phyloP scores from a whole-genome alignment of 2,888 invertebrate species.

The Cheilosia impressa region DNA sequence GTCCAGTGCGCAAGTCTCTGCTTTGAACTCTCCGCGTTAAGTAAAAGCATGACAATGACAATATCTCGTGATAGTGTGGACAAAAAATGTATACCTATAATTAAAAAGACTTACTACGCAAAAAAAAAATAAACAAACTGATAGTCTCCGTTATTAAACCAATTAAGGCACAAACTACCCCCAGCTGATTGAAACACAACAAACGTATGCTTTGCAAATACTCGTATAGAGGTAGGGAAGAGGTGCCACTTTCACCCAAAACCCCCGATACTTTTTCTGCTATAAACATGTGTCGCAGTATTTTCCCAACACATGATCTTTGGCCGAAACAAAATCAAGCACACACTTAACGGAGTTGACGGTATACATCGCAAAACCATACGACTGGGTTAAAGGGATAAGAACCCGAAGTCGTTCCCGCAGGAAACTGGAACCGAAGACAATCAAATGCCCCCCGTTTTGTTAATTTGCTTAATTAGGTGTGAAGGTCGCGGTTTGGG shows the following conservation, averaged over 20 bases:
- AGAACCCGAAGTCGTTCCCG: background rate
- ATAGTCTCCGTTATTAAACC: background rate
- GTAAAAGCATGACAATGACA: background rate
- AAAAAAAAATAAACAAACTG: background rate
- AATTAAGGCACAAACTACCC: constrained; percentile 4
- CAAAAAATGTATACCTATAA: background rate
- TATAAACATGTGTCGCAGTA: no score
- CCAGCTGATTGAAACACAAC: constrained; percentile 2
- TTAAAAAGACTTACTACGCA: background rate
- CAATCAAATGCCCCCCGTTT: background rate
- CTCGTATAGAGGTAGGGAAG: background rate
- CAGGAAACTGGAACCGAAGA: background rate
- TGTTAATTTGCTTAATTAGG: constrained; percentile 46
- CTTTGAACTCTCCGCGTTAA: background rate
- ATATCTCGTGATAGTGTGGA: background rate
- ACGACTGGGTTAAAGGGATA: background rate
- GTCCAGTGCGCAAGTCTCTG: background rate
- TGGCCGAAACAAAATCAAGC: no score
- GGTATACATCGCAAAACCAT: background rate
- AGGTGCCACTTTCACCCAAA: no score
- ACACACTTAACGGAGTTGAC: no score
- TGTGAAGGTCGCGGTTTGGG: constrained; percentile 42
- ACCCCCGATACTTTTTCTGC: no score
- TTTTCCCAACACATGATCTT: no score
- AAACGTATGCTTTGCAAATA: background rate